Conservation (phyloP, 1,140 invertebrate species). For the Aricia agestis region DNA sequence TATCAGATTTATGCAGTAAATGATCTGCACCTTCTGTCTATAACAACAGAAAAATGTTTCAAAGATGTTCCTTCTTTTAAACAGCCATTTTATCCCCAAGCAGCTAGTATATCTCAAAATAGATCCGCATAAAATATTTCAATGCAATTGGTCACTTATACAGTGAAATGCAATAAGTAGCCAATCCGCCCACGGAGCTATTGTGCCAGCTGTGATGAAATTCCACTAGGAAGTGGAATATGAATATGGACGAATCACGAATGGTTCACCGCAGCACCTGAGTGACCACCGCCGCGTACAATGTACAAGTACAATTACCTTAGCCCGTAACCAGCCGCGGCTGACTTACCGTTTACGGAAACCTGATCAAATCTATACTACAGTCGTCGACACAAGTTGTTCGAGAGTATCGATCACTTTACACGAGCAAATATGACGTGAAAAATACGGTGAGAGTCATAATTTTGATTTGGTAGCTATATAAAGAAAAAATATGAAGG, state of each 20-base stretch:
- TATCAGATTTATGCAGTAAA: too few species aligned
- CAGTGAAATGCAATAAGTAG: neutral
- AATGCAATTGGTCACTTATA: neutral
- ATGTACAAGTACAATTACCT: slow-evolving; percentile 31
- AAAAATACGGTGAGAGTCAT: too few species aligned
- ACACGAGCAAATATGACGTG: too few species aligned
- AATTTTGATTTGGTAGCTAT: too few species aligned
- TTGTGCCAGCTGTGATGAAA: neutral
- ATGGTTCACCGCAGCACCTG: slow-evolving; percentile 2
- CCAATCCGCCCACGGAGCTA: neutral
- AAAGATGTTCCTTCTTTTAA: too few species aligned
- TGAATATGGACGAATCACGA: neutral
- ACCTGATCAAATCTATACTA: slow-evolving; percentile 35
- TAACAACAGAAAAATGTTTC: too few species aligned
- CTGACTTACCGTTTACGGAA: slow-evolving; percentile 36
- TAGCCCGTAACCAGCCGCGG: neutral
- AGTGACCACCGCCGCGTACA: slow-evolving; percentile 1
- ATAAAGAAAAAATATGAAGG: too few species aligned
- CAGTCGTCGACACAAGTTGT: slow-evolving; percentile 14
- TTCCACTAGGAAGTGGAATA: neutral
- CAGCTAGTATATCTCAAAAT: neutral
- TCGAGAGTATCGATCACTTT: neutral
- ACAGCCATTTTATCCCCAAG: too few species aligned
- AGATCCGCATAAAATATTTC: neutral
- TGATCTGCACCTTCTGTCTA: too few species aligned